Percentiles rank a stretch among this genome's conserved stretches.
phyloP scores from a whole-genome alignment of 1,140 invertebrate genomes.

The Caenorhabditis brenneri region DNA sequence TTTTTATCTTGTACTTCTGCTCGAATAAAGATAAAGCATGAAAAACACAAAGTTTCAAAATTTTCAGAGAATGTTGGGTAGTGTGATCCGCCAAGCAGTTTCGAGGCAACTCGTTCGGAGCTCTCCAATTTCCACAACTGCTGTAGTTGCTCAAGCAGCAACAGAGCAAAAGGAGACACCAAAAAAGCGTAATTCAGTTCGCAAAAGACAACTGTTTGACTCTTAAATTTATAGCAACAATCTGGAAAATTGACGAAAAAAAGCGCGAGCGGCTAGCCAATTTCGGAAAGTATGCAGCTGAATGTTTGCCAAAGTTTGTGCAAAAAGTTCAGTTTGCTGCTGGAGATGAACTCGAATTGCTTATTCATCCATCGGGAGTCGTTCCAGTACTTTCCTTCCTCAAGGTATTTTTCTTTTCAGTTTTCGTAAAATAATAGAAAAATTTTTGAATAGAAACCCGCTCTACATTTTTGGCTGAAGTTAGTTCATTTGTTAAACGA shows the following conservation, averaged over 20 bases:
- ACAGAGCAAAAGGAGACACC: neutral
- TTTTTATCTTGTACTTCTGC: neutral
- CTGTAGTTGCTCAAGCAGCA: neutral
- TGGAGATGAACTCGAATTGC: conserved; percentile 86
- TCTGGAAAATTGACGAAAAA: conserved; percentile 75
- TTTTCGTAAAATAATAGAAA: conserved; percentile 71
- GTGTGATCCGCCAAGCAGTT: conserved; percentile 25
- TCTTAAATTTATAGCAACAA: conserved; percentile 70
- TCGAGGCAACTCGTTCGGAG: conserved; percentile 5
- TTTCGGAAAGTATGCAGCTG: conserved; percentile 85
- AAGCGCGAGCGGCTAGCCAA: conserved; percentile 76
- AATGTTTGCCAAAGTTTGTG: conserved; percentile 90
- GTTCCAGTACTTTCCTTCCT: conserved; percentile 88
- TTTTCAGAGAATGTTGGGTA: conserved; percentile 32
- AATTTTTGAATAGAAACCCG: neutral
- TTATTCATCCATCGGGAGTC: conserved; percentile 89
- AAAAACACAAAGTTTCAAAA: too few species aligned
- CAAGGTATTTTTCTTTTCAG: conserved; percentile 72
- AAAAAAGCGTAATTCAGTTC: neutral
- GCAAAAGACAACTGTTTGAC: too few species aligned
- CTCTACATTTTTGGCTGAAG: too few species aligned
- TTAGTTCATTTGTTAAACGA: too few species aligned
- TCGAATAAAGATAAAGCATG: too few species aligned
- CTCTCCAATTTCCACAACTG: neutral
- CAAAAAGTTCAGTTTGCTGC: conserved; percentile 80